Evolutionary conservation across 1,140 invertebrate genomes (phyloP).

Genomic region (Danaus plexippus): DNA sequence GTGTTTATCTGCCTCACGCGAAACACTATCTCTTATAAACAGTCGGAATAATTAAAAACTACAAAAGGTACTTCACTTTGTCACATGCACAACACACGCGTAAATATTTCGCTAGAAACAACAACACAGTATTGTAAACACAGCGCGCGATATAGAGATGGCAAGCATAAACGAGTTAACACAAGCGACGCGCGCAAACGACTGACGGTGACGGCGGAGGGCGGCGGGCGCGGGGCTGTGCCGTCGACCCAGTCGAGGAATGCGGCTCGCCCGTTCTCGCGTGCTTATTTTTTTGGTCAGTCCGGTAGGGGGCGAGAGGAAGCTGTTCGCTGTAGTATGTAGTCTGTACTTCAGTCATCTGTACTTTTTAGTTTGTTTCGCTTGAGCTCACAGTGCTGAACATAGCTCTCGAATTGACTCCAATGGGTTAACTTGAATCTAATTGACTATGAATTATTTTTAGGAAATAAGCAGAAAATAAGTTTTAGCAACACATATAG

Average conservation of each 20-base stretch:
- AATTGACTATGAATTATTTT: no score
- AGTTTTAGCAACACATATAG: no score
- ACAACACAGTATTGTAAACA: conserved; percentile 65
- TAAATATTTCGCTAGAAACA: conserved; percentile 47
- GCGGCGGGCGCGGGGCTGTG: conserved; percentile 50
- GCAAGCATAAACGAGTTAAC: conserved; percentile 36
- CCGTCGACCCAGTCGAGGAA: conserved; percentile 65
- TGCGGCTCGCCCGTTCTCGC: conserved; percentile 62
- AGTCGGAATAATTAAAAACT: conserved; percentile 4
- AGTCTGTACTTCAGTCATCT: no score
- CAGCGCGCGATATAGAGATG: conserved; percentile 46
- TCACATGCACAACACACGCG: conserved; percentile 48
- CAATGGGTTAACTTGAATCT: no score
- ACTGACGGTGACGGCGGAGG: conserved; percentile 41
- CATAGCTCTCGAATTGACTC: no score
- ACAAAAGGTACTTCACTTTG: conserved; percentile 25
- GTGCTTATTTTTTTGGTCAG: conserved; percentile 57
- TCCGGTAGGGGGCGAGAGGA: conserved; percentile 38
- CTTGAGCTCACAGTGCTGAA: no score
- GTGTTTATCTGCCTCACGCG: conserved; percentile 44
- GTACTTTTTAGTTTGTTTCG: no score
- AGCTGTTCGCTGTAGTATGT: conserved; percentile 17
- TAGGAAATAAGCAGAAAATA: no score
- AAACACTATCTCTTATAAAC: conserved; percentile 38
- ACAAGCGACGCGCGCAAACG: conserved; percentile 56